Evolutionary conservation across 2,888 invertebrate species (phyloP).

Genomic region (Terebella lapidaria): DNA sequence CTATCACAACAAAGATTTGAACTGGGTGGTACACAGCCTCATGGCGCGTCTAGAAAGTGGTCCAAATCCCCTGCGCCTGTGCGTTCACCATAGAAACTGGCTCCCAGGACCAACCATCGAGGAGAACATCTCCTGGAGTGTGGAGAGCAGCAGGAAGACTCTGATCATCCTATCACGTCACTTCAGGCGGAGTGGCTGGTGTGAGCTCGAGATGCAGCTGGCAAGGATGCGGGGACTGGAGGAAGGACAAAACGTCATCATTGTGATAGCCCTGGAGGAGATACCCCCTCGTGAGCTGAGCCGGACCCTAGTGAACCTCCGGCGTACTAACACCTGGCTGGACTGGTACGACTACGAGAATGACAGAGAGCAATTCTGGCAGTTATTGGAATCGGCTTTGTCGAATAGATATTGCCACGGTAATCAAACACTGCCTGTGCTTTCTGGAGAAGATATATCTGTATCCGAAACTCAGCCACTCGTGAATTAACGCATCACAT

Average conservation of each 20-base stretch:
- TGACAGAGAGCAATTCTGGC: constrained; percentile 13
- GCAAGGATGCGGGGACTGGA: constrained; percentile 60
- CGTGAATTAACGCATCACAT: too few relatives aligned
- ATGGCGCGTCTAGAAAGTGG: constrained; percentile 62
- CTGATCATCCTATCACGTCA: constrained; percentile 64
- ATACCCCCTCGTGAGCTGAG: constrained; percentile 62
- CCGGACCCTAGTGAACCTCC: constrained; percentile 57
- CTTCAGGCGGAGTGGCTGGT: constrained; percentile 68
- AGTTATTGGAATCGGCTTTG: constrained; percentile 2
- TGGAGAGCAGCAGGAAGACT: constrained; percentile 64
- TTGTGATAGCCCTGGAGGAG: constrained; percentile 64
- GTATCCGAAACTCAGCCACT: too few relatives aligned
- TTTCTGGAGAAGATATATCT: too few relatives aligned
- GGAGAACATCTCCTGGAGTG: constrained; percentile 68
- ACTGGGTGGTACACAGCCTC: constrained; percentile 64
- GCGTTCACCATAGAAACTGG: constrained; percentile 69
- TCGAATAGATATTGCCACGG: too few relatives aligned
- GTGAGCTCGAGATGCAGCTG: constrained; percentile 68
- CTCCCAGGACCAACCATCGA: constrained; percentile 67
- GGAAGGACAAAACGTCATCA: constrained; percentile 61
- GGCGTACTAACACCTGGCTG: constrained; percentile 7
- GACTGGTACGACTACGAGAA: constrained; percentile 5
- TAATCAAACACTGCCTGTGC: too few relatives aligned
- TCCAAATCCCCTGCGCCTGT: constrained; percentile 59
- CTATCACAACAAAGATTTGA: constrained; percentile 64